These are phyloP conservation scores for Polydrusus cervinus DNA, from an alignment of 2,888 invertebrate genomes.

Conservation along the genomic window DNA sequence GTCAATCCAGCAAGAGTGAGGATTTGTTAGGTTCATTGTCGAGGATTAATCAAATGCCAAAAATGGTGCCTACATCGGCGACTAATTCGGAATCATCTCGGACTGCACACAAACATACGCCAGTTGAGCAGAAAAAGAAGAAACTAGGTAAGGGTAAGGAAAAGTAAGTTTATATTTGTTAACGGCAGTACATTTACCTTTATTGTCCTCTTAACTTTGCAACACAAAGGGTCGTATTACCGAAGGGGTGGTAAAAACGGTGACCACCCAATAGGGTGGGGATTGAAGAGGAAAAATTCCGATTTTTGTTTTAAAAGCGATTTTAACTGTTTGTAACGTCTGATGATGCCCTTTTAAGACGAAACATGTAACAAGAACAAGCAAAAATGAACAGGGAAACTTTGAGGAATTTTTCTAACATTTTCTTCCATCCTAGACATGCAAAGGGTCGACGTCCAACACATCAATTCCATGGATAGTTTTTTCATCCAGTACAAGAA, in stretches of 20 bases:
- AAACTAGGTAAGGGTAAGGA: conserved; percentile 4
- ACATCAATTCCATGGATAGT: conserved; percentile 63
- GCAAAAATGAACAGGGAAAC: too few relatives aligned
- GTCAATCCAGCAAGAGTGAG: conserved; percentile 10
- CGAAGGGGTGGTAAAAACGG: too few relatives aligned
- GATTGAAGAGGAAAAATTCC: too few relatives aligned
- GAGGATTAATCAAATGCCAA: not conserved
- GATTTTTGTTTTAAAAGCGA: too few relatives aligned
- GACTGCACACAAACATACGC: not conserved
- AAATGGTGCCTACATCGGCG: not conserved
- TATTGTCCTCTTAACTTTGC: too few relatives aligned
- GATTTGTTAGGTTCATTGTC: not conserved
- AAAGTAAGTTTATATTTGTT: not conserved
- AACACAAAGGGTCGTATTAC: too few relatives aligned
- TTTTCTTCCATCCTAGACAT: conserved; percentile 26
- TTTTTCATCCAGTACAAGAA: conserved; percentile 62
- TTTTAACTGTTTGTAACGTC: too few relatives aligned
- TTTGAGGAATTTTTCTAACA: too few relatives aligned
- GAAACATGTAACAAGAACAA: too few relatives aligned
- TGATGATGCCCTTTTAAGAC: too few relatives aligned
- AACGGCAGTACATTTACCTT: too few relatives aligned
- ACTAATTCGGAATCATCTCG: not conserved
- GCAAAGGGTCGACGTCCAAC: conserved; percentile 60
- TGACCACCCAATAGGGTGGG: too few relatives aligned
- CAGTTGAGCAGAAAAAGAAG: not conserved